These are phyloP conservation scores for Dendronephthya gigantea DNA, from an alignment of 64 coral and sea anemone genomes.

Conservation along the genomic window DNA sequence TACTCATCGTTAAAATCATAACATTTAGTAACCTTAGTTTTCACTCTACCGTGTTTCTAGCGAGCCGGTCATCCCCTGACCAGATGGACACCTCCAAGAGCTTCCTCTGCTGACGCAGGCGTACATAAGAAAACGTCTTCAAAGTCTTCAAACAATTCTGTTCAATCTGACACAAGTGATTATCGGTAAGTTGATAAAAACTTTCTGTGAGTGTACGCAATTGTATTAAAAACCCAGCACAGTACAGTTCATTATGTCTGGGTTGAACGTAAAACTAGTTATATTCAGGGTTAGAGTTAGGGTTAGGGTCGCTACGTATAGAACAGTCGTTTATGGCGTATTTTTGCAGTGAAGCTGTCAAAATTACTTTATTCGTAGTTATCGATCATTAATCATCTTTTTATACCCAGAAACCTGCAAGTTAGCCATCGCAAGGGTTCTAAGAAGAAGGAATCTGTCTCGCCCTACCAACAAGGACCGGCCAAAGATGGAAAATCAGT, in stretches of 20 bases:
- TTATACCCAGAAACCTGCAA: neutral
- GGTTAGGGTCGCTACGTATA: too few relatives aligned
- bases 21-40: too few relatives aligned
- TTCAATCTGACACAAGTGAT: neutral
- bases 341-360: too few relatives aligned
- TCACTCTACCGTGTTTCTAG: neutral
- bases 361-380: neutral
- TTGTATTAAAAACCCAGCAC: too few relatives aligned
- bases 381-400: neutral
- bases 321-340: too few relatives aligned
- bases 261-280: too few relatives aligned
- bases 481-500: neutral
- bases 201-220: too few relatives aligned
- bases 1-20: too few relatives aligned
- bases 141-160: neutral
- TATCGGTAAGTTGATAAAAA: neutral
- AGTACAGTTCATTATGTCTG: too few relatives aligned
- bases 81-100: neutral
- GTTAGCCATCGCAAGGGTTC: neutral
- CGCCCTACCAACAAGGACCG: neutral
- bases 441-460: neutral
- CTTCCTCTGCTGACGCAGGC: neutral
- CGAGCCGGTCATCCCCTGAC: neutral
- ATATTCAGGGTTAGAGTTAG: too few relatives aligned
- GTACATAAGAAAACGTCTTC: neutral